phyloP scores from a whole-genome alignment of 2,888 invertebrate genomes.

The Odontomyia ornata region DNA sequence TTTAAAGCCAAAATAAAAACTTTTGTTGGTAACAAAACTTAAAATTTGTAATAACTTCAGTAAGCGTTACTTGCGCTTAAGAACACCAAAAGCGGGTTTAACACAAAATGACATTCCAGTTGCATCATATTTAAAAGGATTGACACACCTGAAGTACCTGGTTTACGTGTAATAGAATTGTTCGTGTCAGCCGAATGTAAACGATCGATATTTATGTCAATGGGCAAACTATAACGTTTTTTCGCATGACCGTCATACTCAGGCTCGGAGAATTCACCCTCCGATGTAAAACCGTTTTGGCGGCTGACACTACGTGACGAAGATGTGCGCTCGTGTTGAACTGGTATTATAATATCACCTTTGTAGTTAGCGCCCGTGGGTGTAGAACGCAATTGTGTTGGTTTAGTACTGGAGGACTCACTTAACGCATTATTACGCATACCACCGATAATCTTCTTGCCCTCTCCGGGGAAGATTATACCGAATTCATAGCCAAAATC shows the following conservation, averaged over 20 bases:
- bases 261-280: slow-evolving; percentile 71
- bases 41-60: too few relatives aligned
- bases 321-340: slow-evolving; percentile 71
- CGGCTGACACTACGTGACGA: slow-evolving; percentile 39
- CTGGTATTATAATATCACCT: slow-evolving; percentile 72
- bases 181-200: slow-evolving; percentile 59
- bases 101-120: too few relatives aligned
- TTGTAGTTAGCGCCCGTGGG: slow-evolving; percentile 50
- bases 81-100: too few relatives aligned
- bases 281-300: slow-evolving; percentile 63
- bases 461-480: slow-evolving; percentile 74
- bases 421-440: slow-evolving; percentile 43
- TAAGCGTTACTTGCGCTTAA: too few relatives aligned
- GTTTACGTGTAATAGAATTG: slow-evolving; percentile 42
- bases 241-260: slow-evolving; percentile 64
- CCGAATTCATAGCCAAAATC: slow-evolving; percentile 84
- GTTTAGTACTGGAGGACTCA: not conserved
- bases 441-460: slow-evolving; percentile 65
- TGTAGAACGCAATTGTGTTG: not conserved
- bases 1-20: too few relatives aligned
- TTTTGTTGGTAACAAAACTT: too few relatives aligned
- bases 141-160: slow-evolving; percentile 49
- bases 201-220: slow-evolving; percentile 62
- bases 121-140: too few relatives aligned
- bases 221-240: slow-evolving; percentile 64